Base-by-base conservation (phyloP, 2,113 vertebrate species). In the Lota lota region DNA sequence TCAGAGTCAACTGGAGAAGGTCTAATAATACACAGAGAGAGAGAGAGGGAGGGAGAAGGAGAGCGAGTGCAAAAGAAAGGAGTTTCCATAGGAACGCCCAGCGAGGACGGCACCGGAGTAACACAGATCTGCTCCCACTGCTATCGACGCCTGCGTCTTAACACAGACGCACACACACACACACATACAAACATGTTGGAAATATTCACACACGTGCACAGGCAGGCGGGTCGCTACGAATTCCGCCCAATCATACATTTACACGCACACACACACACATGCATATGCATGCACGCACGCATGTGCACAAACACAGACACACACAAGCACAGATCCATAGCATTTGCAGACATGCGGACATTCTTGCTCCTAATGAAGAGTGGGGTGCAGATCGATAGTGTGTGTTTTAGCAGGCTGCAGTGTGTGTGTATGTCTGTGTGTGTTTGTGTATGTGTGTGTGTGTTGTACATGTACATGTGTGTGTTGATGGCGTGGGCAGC, bases 51-150 rank as follows among this genome's bases (percentile, higher is more conserved):
- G 51, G 12, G 51, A 53, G 51, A 53, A 11, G 12, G 51, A 53
- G 51, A 53, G 51, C 3, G 28, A 33, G 51, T 17, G 51, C 2
- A 17, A 53, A 17, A 17, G 51, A 17, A 53, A 17, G 12, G 80
- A 87, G 88, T 90, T 90, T 90, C 85, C 88, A 90, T 90, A 90
- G 88, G 88, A 90, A 90, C 87, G 87, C 85, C 88, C 87, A 73
- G 83, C 4, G 73, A 87, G 81, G 78, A 87, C 85, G 85, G 81
- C 83, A 75, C 79, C 83, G 65, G 85, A 87, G 84, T 88, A 90
- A 85, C 83, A 81, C 80, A 83, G 79, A 81, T 78, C 79, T 74
- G 78, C 79, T 85, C 82, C 74, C 82, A 74, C 80, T 83, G 84
- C 78, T 85, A 83, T 79, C 78, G 81, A 86, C 81, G 85, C 83